phyloP scores from a whole-genome alignment of 2,113 vertebrate species.

The Shinisaurus crocodilurus region DNA sequence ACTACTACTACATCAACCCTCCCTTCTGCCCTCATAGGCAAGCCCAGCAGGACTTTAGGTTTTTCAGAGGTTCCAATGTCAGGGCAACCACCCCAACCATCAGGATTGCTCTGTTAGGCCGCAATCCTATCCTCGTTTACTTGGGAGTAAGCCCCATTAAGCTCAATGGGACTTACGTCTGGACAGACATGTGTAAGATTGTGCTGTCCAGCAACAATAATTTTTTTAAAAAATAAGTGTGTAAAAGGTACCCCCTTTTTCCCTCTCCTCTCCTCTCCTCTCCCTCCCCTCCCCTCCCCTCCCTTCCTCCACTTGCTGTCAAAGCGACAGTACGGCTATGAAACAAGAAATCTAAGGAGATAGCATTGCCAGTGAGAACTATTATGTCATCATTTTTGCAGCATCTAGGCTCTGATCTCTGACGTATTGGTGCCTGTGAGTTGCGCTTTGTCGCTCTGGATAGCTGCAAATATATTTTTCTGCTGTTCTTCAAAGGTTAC shows the following conservation, averaged over 20 bases:
- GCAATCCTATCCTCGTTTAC: no score
- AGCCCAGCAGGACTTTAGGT: not conserved
- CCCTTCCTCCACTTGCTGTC: not conserved
- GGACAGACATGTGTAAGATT: no score
- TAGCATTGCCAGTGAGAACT: conserved; percentile 1
- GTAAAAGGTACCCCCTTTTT: no score
- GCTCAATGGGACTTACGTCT: no score
- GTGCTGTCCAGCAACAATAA: no score
- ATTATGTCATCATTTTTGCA: not conserved
- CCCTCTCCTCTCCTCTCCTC: no score
- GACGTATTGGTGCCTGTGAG: conserved; percentile 9
- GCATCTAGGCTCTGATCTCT: not conserved
- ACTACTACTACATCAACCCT: no score
- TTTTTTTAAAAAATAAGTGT: no score
- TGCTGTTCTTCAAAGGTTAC: conserved; percentile 26
- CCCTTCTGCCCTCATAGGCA: not conserved
- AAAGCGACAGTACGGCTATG: not conserved
- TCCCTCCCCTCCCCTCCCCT: no score
- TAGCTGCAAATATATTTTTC: not conserved
- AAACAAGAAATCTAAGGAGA: conserved; percentile 34
- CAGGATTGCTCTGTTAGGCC: not conserved
- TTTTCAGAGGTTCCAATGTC: no score
- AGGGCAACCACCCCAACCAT: no score
- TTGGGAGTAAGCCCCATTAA: no score
- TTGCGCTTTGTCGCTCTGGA: not conserved